Conservation (phyloP, 2,113 vertebrate species). For the Falcunculus frontatus region DNA sequence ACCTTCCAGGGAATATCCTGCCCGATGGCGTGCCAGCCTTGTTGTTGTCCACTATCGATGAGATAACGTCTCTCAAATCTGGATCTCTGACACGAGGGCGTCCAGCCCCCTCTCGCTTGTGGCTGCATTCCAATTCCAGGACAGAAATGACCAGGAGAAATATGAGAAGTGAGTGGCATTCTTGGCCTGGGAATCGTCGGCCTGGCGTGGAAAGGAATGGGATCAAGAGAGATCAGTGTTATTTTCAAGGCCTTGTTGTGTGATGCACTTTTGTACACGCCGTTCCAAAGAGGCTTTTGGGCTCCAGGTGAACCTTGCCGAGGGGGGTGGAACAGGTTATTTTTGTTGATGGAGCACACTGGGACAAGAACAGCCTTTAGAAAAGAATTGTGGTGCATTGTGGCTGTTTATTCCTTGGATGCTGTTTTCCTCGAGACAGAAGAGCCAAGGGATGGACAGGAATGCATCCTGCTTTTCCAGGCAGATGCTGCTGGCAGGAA, state of each 20-base stretch:
- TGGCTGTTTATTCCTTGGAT: neutral
- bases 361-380: neutral
- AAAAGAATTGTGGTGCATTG: neutral
- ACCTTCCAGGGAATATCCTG: neutral
- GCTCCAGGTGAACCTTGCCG: constrained; percentile 13
- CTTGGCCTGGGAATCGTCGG: constrained; percentile 57
- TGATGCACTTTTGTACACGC: neutral
- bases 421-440: neutral
- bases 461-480: neutral
- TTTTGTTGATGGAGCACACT: neutral
- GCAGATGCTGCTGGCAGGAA: neutral
- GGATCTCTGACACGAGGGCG: constrained; percentile 38
- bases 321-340: neutral
- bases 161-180: constrained; percentile 65
- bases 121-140: constrained; percentile 39
- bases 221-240: constrained; percentile 41
- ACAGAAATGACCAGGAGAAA: constrained; percentile 65
- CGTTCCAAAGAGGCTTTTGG: neutral
- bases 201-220: constrained; percentile 57
- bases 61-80: constrained; percentile 71
- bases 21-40: neutral
- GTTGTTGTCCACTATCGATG: constrained; percentile 30
- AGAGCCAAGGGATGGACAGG: neutral
- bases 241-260: constrained; percentile 48
- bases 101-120: neutral